Evolutionary conservation across 2,888 invertebrate species (phyloP), one percentile per base, ranked within the genome.

Genomic region (Drosophila monieri): DNA sequence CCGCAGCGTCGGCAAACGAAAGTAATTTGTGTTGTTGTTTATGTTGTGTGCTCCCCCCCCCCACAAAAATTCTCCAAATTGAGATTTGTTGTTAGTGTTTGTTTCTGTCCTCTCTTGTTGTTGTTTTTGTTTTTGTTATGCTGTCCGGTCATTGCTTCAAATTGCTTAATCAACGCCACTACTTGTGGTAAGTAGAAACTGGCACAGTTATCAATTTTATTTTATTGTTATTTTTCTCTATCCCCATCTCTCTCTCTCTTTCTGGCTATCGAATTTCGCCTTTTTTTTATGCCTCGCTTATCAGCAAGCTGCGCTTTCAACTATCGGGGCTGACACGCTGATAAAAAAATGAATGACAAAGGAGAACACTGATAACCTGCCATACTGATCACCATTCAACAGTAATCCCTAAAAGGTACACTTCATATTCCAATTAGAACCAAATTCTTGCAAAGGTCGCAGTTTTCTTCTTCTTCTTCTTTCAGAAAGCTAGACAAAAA

Each of bases 181-280:
- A 80, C 78, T 80, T 84, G 87, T 86, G 85, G 81, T 81, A 81
- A 87, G 88, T 73, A 76, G 0, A 23, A 81, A 86, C 70, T 80
- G 69, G 85, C 85, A 74, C 75, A 84, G 67, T 74, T 80, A 71
- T 72, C 46, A 64, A 35, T 51, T 47, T 21, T 46, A 23, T 41
- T 55, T 53, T 48, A 10, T 47, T 47, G 14, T 18, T 30, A 23
- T 12, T n/a, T 58, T 41, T 25, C 18, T 9, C 25, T 44, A 25
- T 48, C 23, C 21, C 15, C 4, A 2, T 12, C 18, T 18, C 41
- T 3, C 15, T 23, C 8, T 12, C 18, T 18, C 41, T 3, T 9
- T n/a, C 32, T 43, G 32, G 35, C 44, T 67, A 53, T 71, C 73
- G 48, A 51, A 49, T 81, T 71, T 59, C 52, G 48, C 43, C 53